phyloP scores from a whole-genome alignment of 2,888 invertebrate genomes.

The Schizotus pectinicornis region DNA sequence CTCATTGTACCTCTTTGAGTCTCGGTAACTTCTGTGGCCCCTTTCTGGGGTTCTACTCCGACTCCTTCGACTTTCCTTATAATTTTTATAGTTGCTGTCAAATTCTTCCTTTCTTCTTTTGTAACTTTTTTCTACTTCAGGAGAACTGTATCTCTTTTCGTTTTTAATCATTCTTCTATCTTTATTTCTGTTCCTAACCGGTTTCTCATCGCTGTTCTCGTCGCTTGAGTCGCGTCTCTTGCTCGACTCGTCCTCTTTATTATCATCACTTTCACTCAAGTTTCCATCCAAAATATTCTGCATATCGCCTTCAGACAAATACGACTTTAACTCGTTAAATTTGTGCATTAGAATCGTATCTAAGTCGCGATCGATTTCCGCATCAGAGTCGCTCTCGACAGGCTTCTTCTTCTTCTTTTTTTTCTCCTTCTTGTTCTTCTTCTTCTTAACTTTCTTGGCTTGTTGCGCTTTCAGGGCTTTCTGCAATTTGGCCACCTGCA shows the following conservation, averaged over 20 bases:
- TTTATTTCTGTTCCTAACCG: constrained; percentile 4
- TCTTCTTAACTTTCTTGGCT: constrained; percentile 62
- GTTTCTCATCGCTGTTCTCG: constrained; percentile 25
- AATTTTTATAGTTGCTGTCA: constrained; percentile 2
- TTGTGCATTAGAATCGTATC: constrained; percentile 75
- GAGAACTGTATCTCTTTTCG: constrained; percentile 12
- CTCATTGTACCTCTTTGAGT: constrained; percentile 35
- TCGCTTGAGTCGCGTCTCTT: too few species aligned
- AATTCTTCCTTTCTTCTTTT: constrained; percentile 1
- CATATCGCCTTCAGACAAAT: constrained; percentile 57
- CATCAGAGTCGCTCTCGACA: constrained; percentile 41
- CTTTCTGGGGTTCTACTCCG: constrained; percentile 31
- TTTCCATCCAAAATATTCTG: constrained; percentile 55
- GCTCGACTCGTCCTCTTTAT: constrained; percentile 17
- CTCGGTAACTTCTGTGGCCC: constrained; percentile 35
- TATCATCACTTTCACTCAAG: constrained; percentile 28
- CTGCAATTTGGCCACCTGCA: constrained; percentile 85
- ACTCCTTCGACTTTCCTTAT: constrained; percentile 6
- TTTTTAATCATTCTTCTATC: constrained; percentile 17
- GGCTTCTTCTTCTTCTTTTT: constrained; percentile 22
- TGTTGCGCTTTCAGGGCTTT: constrained; percentile 72
- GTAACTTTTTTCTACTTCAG: constrained; percentile 4
- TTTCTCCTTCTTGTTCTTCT: constrained; percentile 51
- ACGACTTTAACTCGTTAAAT: constrained; percentile 69
- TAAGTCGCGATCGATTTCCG: constrained; percentile 57